Percentiles rank a stretch among this genome's conserved stretches.
Evolutionary conservation across 1,140 invertebrate genomes (phyloP).

Genomic region (Heliconius melpomene): DNA sequence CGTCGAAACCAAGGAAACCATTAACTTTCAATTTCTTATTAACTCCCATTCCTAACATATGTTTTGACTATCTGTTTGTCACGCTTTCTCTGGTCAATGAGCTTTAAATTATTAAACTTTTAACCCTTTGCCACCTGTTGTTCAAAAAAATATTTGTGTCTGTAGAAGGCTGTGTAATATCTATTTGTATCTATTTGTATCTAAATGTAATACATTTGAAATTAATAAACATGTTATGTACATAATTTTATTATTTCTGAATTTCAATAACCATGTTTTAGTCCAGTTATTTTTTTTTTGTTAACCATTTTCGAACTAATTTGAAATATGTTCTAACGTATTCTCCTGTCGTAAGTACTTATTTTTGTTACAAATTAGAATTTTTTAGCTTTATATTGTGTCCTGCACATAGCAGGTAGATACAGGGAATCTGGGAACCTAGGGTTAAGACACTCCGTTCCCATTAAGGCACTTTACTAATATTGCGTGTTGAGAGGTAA

Average conservation of each 20-base stretch:
- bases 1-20: conserved; percentile 49
- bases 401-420: no score
- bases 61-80: conserved; percentile 70
- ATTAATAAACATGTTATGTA: not conserved
- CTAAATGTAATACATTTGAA: not conserved
- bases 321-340: not conserved
- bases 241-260: not conserved
- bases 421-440: no score
- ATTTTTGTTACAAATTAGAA: no score
- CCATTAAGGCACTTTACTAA: no score
- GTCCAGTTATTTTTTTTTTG: not conserved
- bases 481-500: no score
- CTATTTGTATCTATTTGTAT: not conserved
- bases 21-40: conserved; percentile 78
- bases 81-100: conserved; percentile 70
- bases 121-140: conserved; percentile 76
- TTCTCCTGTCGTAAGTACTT: no score
- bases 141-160: conserved; percentile 50
- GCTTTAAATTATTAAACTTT: conserved; percentile 57
- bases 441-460: no score
- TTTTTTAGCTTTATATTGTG: no score
- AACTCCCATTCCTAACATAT: conserved; percentile 73
- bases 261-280: not conserved
- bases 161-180: not conserved
- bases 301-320: not conserved